These are phyloP conservation scores for Porites cylindrica DNA, from an alignment of 92 coral and sea anemone species.

Conservation along the genomic window DNA sequence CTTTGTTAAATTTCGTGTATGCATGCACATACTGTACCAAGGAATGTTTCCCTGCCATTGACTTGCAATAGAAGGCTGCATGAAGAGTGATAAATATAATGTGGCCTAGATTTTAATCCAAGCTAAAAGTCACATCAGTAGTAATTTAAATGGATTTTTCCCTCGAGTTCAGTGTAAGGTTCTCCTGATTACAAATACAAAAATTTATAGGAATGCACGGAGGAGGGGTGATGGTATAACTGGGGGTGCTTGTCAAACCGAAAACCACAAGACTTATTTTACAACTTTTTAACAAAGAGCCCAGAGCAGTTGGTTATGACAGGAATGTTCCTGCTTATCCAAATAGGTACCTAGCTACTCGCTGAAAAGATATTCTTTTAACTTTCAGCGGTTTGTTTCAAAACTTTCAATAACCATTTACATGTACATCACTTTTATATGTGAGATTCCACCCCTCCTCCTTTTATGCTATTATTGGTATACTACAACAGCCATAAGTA, in stretches of 20 bases:
- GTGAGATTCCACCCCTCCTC: conserved; percentile 32
- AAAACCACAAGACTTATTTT: conserved; percentile 20
- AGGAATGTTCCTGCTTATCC: too few relatives aligned
- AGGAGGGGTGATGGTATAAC: conserved; percentile 26
- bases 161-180: not conserved
- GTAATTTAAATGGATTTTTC: conserved; percentile 16
- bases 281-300: not conserved
- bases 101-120: conserved; percentile 10
- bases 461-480: conserved; percentile 5
- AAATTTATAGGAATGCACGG: conserved; percentile 11
- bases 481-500: conserved; percentile 19
- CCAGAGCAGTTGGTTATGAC: too few relatives aligned
- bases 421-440: conserved; percentile 2
- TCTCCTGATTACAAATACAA: conserved; percentile 7
- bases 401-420: too few relatives aligned
- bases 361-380: too few relatives aligned
- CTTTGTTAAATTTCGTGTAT: conserved; percentile 1
- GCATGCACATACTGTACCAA: conserved; percentile 20
- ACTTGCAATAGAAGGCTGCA: conserved; percentile 28
- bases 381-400: too few relatives aligned
- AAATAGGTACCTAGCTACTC: too few relatives aligned
- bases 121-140: conserved; percentile 24
- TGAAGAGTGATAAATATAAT: conserved; percentile 16
- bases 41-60: conserved; percentile 6
- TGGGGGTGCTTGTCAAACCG: conserved; percentile 21